These are phyloP conservation scores for Trachelus tabidus DNA, from an alignment of 2,888 invertebrate species.

Conservation along the genomic window DNA sequence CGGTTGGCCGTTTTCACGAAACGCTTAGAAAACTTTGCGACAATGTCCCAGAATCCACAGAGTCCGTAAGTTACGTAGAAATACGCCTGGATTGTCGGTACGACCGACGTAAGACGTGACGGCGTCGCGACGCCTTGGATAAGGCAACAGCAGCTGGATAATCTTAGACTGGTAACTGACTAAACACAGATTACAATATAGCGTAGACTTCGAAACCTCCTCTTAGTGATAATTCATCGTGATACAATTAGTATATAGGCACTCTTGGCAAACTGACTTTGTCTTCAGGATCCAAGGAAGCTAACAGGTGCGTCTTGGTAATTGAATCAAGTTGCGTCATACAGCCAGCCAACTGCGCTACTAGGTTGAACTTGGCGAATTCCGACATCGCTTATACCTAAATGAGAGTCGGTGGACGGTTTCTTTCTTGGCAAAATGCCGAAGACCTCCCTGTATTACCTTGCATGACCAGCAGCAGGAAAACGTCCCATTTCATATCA, in stretches of 20 bases:
- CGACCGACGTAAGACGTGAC: conserved; percentile 19
- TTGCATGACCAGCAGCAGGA: conserved; percentile 30
- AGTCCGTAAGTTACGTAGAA: neutral
- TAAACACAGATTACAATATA: conserved; percentile 44
- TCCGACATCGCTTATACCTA: neutral
- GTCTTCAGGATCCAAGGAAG: neutral
- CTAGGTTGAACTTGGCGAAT: neutral
- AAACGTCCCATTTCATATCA: conserved; percentile 34
- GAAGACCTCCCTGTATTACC: conserved; percentile 7
- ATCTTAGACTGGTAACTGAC: conserved; percentile 39
- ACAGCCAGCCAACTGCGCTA: neutral
- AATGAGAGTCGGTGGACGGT: neutral
- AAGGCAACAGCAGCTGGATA: conserved; percentile 43
- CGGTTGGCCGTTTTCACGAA: neutral
- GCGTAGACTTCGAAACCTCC: conserved; percentile 34
- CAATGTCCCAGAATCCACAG: neutral
- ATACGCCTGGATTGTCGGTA: neutral
- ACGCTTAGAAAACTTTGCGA: neutral
- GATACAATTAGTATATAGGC: neutral
- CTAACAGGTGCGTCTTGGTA: neutral
- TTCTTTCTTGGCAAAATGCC: conserved; percentile 24
- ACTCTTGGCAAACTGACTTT: neutral
- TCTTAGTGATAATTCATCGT: neutral
- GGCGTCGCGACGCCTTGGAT: conserved; percentile 22
- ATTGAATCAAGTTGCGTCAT: neutral